phyloP scores from a whole-genome alignment of 2,888 invertebrate genomes.

The Omphaloscelis lunosa region DNA sequence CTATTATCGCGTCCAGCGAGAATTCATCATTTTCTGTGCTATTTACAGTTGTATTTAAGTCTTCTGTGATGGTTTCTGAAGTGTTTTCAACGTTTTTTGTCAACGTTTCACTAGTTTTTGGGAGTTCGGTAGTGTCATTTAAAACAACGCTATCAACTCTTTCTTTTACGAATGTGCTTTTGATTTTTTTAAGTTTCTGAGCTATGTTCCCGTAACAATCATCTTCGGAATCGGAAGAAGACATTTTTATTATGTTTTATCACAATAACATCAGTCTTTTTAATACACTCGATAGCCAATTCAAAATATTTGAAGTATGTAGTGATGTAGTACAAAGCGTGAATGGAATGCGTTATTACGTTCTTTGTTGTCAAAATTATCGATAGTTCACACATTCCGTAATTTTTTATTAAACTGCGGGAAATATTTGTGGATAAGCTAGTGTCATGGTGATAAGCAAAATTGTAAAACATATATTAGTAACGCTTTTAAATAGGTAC shows the following conservation, averaged over 20 bases:
- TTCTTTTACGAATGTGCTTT: constrained; percentile 73
- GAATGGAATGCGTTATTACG: not conserved
- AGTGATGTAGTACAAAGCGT: constrained; percentile 29
- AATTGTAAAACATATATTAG: not conserved
- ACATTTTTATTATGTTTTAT: constrained; percentile 62
- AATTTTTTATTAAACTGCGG: not conserved
- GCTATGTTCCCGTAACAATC: constrained; percentile 84
- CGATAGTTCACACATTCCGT: not conserved
- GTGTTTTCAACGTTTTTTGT: constrained; percentile 20
- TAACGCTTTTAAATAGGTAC: not conserved
- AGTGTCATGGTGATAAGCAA: not conserved
- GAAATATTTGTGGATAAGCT: not conserved
- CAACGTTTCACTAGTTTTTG: constrained; percentile 50
- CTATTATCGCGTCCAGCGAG: constrained; percentile 70
- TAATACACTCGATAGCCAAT: not conserved
- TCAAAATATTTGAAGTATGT: constrained; percentile 46
- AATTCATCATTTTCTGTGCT: constrained; percentile 68
- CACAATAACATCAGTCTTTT: not conserved
- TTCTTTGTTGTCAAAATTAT: constrained; percentile 1
- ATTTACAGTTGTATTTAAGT: constrained; percentile 56
- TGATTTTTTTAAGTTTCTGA: constrained; percentile 77
- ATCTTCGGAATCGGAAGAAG: constrained; percentile 86
- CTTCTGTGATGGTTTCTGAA: constrained; percentile 31
- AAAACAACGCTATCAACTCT: constrained; percentile 67
- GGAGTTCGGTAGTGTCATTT: constrained; percentile 64